Conservation (phyloP, 2,113 vertebrate genomes). For the Psophia crepitans region DNA sequence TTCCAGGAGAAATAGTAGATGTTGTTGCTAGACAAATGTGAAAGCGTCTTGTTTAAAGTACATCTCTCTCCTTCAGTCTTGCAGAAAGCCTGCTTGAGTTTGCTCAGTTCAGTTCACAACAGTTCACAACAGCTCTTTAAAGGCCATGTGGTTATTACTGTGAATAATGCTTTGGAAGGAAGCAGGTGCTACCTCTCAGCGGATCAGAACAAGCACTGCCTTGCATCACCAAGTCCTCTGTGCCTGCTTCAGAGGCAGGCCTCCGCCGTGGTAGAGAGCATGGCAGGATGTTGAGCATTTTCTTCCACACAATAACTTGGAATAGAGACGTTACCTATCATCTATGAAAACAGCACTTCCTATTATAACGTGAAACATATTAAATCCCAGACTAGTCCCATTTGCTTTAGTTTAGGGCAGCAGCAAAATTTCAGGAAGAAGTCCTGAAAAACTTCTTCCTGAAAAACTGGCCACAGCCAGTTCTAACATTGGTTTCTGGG, state of each 20-base stretch:
- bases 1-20: neutral
- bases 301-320: neutral
- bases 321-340: neutral
- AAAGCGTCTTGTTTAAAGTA: neutral
- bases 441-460: no score
- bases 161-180: neutral
- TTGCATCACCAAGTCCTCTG: neutral
- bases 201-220: rapidly evolving
- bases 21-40: neutral
- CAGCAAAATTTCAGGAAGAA: neutral
- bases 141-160: neutral
- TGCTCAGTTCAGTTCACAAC: neutral
- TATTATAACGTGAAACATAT: neutral
- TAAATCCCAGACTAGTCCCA: neutral
- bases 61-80: neutral
- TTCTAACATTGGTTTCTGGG: neutral
- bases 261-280: neutral
- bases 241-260: neutral
- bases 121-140: neutral
- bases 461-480: no score
- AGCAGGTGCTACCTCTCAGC: neutral
- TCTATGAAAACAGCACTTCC: neutral
- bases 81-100: neutral
- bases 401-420: neutral
- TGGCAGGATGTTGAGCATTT: neutral